These are phyloP conservation scores for Pavo muticus DNA, from an alignment of 2,113 vertebrate species.

Conservation along the genomic window DNA sequence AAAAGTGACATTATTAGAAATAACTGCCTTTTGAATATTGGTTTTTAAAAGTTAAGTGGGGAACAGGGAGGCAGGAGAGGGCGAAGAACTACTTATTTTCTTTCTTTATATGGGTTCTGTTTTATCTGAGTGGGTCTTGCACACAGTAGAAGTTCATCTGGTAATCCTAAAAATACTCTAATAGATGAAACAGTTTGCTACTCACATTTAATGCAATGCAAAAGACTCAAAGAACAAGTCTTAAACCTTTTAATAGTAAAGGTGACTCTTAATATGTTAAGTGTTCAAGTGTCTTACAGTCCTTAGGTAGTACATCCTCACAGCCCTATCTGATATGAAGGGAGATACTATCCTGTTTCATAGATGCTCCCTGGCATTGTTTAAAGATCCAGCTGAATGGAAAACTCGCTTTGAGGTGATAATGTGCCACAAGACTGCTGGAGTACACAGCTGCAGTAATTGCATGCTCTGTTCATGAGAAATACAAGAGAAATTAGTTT, in stretches of 20 bases:
- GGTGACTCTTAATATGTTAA: neutral
- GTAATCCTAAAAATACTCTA: neutral
- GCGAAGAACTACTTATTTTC: neutral
- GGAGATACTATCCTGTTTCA: neutral
- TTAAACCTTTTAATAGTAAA: neutral
- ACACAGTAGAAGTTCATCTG: neutral
- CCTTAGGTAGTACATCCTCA: neutral
- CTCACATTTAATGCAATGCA: neutral
- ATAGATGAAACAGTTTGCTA: neutral
- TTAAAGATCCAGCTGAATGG: neutral
- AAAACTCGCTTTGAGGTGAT: rapidly evolving
- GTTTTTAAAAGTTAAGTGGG: neutral
- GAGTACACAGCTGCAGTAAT: neutral
- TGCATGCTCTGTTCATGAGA: neutral
- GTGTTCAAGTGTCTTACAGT: neutral
- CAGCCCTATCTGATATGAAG: neutral
- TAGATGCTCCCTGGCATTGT: neutral
- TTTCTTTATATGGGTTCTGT: neutral
- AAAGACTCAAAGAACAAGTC: neutral
- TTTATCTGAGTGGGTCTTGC: neutral
- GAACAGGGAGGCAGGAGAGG: neutral
- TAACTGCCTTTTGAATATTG: neutral
- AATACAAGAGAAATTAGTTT: neutral
- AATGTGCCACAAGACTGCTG: neutral
- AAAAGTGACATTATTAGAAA: neutral